Base-by-base conservation (phyloP, 1,140 invertebrate species). In the Meloidogyne hapla region DNA sequence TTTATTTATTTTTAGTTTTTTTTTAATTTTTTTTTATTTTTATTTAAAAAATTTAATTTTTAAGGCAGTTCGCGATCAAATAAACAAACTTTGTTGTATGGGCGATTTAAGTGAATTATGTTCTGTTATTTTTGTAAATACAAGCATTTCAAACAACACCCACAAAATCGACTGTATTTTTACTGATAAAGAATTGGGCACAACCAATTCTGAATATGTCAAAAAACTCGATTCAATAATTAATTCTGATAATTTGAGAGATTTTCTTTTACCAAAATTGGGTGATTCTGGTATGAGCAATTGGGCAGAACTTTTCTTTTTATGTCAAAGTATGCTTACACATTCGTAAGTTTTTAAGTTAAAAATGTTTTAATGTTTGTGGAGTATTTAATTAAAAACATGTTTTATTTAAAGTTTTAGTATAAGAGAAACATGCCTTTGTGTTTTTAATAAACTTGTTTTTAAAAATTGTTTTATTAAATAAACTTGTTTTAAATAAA, bases 291-390 rank as follows among this genome's bases (percentile, higher is more conserved):
- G 77, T 25, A 28, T 23, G 4, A 56, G 76, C 64, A 80, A 79
- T 75, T 78, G 77, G 76, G 76, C 63, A 25, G 77, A 78, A 61
- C 38, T 78, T 33, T 62, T 78, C 23, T 80, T 71, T 26, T 62
- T 78, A 13, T 80, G 77, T 62, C 77, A 78, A 26, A 25, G 61
- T n/a, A 56, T 71, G 12, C 42, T 78, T 18, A 77, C 65, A 26
- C 75, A 78, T 48, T 64, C 42, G 74, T 77, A 18, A 12, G 2
- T 25, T 71, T 56, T n/a, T n/a, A 6, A n/a, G 33, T n/a, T n/a
- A n/a, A n/a, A n/a, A n/a, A n/a, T 33, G 33, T 33, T 33, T 33
- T 33, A 33, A 33, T 33, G 33, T 33, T 33, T 33, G 33, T 33
- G 8, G 33, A 33, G 33, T 5, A 33, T 5, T 8, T 33, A 33